phyloP scores from a whole-genome alignment of 2,888 invertebrate genomes.

The Eudemis profundana region DNA sequence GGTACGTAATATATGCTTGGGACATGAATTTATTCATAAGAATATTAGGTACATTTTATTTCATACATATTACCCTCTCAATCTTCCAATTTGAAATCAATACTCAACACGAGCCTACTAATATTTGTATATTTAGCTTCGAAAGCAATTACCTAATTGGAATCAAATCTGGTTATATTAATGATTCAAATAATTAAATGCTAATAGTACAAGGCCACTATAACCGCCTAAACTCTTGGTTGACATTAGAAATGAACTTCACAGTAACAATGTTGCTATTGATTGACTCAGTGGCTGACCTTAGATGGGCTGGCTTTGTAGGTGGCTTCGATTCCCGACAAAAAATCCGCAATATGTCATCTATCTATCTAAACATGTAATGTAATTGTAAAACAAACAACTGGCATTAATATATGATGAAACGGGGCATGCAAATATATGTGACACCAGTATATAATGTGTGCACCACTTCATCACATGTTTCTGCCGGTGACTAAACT shows the following conservation, averaged over 20 bases:
- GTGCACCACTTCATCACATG: too few relatives aligned
- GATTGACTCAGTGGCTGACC: conserved; percentile 1
- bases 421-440: too few relatives aligned
- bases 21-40: too few relatives aligned
- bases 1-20: too few relatives aligned
- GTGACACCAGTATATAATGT: too few relatives aligned
- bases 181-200: conserved; percentile 30
- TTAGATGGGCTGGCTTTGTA: neutral
- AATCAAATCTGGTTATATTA: conserved; percentile 27
- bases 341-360: neutral
- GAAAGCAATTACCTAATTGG: conserved; percentile 28
- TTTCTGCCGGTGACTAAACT: too few relatives aligned
- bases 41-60: too few relatives aligned
- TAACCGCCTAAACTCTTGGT: conserved; percentile 5
- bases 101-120: conserved; percentile 1
- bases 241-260: conserved; percentile 29
- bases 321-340: neutral
- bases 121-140: conserved; percentile 10
- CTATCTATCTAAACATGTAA: too few relatives aligned
- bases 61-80: neutral
- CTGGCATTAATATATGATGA: too few relatives aligned
- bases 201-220: conserved; percentile 26
- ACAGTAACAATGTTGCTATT: conserved; percentile 11
- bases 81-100: conserved; percentile 8
- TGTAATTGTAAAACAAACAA: too few relatives aligned